Evolutionary conservation across 1,140 invertebrate species (phyloP).

Genomic region (Drosophila funebris): DNA sequence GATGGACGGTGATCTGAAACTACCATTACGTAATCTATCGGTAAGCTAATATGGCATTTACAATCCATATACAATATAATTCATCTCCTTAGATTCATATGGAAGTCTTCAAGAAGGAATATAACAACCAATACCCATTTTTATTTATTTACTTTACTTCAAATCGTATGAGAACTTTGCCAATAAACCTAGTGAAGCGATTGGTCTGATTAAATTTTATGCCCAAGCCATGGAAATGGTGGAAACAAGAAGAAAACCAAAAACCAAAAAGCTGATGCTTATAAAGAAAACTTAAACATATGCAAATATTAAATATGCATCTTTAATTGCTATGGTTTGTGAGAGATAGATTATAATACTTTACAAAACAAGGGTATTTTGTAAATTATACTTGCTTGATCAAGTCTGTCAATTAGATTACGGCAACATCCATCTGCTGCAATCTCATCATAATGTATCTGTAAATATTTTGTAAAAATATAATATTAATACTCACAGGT

Average conservation of each 20-base stretch:
- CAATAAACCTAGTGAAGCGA: neutral
- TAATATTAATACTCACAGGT: neutral
- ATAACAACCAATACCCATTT: slow-evolving; percentile 44
- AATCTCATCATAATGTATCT: neutral
- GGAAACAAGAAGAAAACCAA: neutral
- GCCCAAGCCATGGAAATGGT: neutral
- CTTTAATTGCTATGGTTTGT: no score
- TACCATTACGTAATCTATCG: neutral
- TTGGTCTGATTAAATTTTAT: neutral
- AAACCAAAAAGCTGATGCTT: no score
- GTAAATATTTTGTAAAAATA: no score
- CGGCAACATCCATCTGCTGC: no score
- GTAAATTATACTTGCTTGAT: no score
- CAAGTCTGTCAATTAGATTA: no score
- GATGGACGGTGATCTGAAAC: slow-evolving; percentile 18
- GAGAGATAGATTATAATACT: no score
- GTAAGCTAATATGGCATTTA: slow-evolving; percentile 5
- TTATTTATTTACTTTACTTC: neutral
- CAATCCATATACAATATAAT: neutral
- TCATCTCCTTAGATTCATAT: slow-evolving; percentile 4
- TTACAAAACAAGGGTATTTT: no score
- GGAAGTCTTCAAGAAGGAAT: slow-evolving; percentile 30
- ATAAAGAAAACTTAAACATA: no score
- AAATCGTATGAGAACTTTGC: neutral
- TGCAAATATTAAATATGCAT: no score